phyloP scores from a whole-genome alignment of 2,797 vertebrate genomes.

The Argyrosomus regius region DNA sequence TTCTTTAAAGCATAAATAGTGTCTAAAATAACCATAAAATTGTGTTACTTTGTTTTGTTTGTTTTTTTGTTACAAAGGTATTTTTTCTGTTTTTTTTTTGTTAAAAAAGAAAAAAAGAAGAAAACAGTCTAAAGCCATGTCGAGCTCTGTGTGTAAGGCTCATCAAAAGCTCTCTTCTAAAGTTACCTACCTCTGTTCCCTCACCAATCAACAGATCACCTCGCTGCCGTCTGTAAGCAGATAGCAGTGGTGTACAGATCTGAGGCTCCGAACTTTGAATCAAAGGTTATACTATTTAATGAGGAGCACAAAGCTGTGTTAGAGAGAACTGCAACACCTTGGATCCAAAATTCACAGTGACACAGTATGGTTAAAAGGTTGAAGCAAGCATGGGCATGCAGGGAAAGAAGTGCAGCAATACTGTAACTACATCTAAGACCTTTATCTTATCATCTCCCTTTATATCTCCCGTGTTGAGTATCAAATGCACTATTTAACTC shows the following conservation, averaged over 20 bases:
- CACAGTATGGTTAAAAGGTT: slow-evolving; percentile 47
- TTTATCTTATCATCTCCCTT: slow-evolving; percentile 45
- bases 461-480: slow-evolving; percentile 20
- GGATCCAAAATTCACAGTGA: slow-evolving; percentile 25
- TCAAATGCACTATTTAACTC: slow-evolving; percentile 22
- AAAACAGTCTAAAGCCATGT: too few species aligned
- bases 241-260: slow-evolving; percentile 33
- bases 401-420: slow-evolving; percentile 27
- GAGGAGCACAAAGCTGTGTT: slow-evolving; percentile 36
- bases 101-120: too few species aligned
- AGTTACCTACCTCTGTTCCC: slow-evolving; percentile 2
- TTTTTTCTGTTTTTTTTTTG: background rate
- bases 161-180: background rate
- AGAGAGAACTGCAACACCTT: slow-evolving; percentile 26
- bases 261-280: slow-evolving; percentile 43
- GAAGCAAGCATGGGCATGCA: slow-evolving; percentile 28
- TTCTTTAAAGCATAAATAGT: background rate
- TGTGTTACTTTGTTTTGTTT: background rate
- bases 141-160: background rate
- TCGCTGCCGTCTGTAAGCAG: slow-evolving; percentile 31
- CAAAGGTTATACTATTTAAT: slow-evolving; percentile 56
- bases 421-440: slow-evolving; percentile 30
- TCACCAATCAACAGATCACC: slow-evolving; percentile 25
- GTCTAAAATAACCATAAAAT: background rate
- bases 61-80: background rate